Base-by-base conservation (phyloP, 2,113 vertebrate species). In the Condylura cristata region DNA sequence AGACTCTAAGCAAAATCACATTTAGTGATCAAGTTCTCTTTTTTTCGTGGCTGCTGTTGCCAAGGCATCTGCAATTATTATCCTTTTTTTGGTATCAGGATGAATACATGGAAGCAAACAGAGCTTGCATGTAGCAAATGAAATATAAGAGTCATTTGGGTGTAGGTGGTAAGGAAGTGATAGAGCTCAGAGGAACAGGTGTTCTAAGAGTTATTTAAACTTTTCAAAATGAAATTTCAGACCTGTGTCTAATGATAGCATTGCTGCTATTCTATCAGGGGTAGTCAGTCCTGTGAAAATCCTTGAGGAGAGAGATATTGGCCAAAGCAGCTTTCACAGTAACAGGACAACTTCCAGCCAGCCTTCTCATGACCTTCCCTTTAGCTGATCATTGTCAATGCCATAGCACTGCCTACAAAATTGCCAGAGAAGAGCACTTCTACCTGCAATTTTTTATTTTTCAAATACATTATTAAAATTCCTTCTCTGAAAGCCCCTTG, bases 401-500 rank as follows among this genome's bases (percentile, higher is more conserved):
- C 95, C 88, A 82, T 94, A 97, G 89, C 58, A 13, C 86, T 96
- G 82, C 63, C 96, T 95, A 94, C 95, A 97, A 96, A 97, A 98
- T 89, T 53, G 51, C 82, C 72, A 76, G 87, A 93, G 97, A 98
- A 98, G 96, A 98, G 90, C 95, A 93, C 96, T 97, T 97, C 95
- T 97, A 96, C 95, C 96, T 91, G 87, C 83, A 88, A 97, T 91
- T 98, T 98, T 97, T 89, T 97, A 98, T 98, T 95, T 95, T 97
- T 96, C 79, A 96, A 97, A 97, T 96, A 93, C 85, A 72, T 97
- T 97, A 96, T 96, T 97, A 95, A 93, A 97, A 97, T 97, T 97
- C 96, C 96, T 98, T 97, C 97, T 97, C 96, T 96, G 96, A 94
- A 97, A 95, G 76, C 82, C 91, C 72, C 87, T 65, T 56, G 90